Evolutionary conservation across 2,888 invertebrate species (phyloP).

Genomic region (Galerucella pusilla): DNA sequence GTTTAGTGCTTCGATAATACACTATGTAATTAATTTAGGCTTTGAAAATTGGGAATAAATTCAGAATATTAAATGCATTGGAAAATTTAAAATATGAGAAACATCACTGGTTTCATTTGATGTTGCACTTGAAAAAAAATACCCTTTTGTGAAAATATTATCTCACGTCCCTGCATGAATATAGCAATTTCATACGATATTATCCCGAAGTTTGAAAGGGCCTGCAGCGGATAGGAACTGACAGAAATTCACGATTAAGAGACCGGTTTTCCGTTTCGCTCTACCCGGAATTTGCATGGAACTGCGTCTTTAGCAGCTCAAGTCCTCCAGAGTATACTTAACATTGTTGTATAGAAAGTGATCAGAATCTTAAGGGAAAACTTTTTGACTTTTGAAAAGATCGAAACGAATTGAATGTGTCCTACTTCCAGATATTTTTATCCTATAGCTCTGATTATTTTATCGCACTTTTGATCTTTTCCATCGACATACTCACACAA

Average conservation of each 20-base stretch:
- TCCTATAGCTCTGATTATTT: conserved; percentile 7
- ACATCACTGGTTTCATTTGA: not conserved
- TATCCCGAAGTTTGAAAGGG: conserved; percentile 38
- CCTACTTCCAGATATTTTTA: conserved; percentile 2
- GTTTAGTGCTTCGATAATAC: no score
- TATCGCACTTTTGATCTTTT: not conserved
- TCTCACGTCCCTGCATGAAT: conserved; percentile 11
- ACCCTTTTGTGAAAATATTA: not conserved
- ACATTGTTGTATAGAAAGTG: conserved; percentile 30
- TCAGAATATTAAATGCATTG: no score
- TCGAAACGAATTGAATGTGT: conserved; percentile 37
- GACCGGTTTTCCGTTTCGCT: conserved; percentile 31
- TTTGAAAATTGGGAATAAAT: no score
- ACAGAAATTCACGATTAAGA: conserved; percentile 45
- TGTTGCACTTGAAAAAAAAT: not conserved
- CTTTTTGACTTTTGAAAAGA: conserved; percentile 22
- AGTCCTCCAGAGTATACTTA: conserved; percentile 38
- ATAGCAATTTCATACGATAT: conserved; percentile 22
- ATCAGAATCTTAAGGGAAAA: conserved; percentile 32
- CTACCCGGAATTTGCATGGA: conserved; percentile 43
- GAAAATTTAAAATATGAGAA: no score
- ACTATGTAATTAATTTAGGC: no score
- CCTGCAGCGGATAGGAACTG: conserved; percentile 41
- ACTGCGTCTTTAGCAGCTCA: conserved; percentile 36
- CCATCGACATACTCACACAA: not conserved